Percentiles rank a stretch among this genome's conserved stretches.
Evolutionary conservation across 2,888 invertebrate genomes (phyloP).

Genomic region (Coleophora flavipennella): DNA sequence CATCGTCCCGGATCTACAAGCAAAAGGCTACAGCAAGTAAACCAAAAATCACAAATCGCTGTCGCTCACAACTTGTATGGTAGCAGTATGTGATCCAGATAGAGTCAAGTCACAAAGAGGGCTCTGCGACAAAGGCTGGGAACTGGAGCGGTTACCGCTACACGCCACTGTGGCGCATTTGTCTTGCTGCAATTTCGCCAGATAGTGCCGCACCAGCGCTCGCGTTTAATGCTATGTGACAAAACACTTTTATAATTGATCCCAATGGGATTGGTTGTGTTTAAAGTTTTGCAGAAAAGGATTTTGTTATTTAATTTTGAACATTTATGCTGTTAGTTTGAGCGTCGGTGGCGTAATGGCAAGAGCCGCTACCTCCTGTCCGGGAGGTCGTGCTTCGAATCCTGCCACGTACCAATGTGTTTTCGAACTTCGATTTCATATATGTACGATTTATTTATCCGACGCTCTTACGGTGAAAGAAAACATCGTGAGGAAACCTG

Average conservation of each 20-base stretch:
- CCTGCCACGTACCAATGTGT: too few species aligned
- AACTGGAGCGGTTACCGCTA: slow-evolving; percentile 51
- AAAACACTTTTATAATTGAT: slow-evolving; percentile 1
- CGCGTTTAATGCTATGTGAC: slow-evolving; percentile 3
- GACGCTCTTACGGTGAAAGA: too few species aligned
- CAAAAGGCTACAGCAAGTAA: neutral
- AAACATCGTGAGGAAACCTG: too few species aligned
- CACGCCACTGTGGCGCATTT: slow-evolving; percentile 28
- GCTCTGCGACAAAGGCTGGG: slow-evolving; percentile 44
- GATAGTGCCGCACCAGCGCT: slow-evolving; percentile 2
- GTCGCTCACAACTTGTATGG: slow-evolving; percentile 16
- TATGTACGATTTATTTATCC: too few species aligned
- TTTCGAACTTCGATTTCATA: too few species aligned
- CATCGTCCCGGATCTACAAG: neutral
- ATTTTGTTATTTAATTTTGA: too few species aligned
- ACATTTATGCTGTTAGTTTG: too few species aligned
- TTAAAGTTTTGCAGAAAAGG: too few species aligned
- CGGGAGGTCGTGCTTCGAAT: too few species aligned
- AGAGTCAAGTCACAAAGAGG: slow-evolving; percentile 45
- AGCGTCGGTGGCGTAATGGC: too few species aligned
- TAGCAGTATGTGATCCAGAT: slow-evolving; percentile 47
- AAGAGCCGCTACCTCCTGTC: too few species aligned
- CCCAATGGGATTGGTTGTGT: neutral
- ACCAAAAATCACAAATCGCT: neutral
- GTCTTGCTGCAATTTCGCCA: slow-evolving; percentile 22